These are phyloP conservation scores for Camponotus fellah DNA, from an alignment of 2,888 invertebrate genomes.

Conservation along the genomic window DNA sequence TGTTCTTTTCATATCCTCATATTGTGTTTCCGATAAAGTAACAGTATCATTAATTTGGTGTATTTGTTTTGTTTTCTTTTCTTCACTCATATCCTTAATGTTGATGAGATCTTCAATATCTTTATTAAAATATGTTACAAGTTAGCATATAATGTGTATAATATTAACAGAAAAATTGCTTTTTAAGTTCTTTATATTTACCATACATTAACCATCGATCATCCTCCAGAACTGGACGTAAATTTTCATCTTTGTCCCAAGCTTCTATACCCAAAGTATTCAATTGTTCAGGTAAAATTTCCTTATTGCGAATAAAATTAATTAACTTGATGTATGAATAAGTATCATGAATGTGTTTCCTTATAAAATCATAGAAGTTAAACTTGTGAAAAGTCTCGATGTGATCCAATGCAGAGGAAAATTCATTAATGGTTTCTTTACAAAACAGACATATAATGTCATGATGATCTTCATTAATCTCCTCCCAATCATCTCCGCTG, in stretches of 20 bases:
- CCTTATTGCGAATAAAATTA: slow-evolving; percentile 91
- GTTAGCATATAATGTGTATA: neutral
- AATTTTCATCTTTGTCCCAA: slow-evolving; percentile 93
- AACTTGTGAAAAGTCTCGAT: slow-evolving; percentile 90
- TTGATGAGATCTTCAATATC: slow-evolving; percentile 78
- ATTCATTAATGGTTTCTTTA: slow-evolving; percentile 87
- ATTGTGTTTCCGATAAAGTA: slow-evolving; percentile 88
- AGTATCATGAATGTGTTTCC: slow-evolving; percentile 92
- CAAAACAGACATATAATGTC: slow-evolving; percentile 92
- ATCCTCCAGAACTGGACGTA: slow-evolving; percentile 91
- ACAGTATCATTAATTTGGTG: slow-evolving; percentile 89
- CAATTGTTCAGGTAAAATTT: slow-evolving; percentile 88
- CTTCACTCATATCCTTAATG: slow-evolving; percentile 57
- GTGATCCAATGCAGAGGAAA: slow-evolving; percentile 90
- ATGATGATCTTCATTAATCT: slow-evolving; percentile 86
- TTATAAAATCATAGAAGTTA: slow-evolving; percentile 89
- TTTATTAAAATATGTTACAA: slow-evolving; percentile 60
- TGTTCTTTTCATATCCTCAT: slow-evolving; percentile 88
- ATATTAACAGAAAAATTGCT: neutral
- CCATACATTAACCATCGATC: slow-evolving; percentile 95
- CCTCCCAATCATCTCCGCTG: slow-evolving; percentile 87
- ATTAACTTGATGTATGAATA: slow-evolving; percentile 94
- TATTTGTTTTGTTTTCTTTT: slow-evolving; percentile 85
- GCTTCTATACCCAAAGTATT: slow-evolving; percentile 87
- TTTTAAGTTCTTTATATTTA: slow-evolving; percentile 80